Evolutionary conservation across 2,888 invertebrate species (phyloP).

Genomic region (Andrena bucephala): DNA sequence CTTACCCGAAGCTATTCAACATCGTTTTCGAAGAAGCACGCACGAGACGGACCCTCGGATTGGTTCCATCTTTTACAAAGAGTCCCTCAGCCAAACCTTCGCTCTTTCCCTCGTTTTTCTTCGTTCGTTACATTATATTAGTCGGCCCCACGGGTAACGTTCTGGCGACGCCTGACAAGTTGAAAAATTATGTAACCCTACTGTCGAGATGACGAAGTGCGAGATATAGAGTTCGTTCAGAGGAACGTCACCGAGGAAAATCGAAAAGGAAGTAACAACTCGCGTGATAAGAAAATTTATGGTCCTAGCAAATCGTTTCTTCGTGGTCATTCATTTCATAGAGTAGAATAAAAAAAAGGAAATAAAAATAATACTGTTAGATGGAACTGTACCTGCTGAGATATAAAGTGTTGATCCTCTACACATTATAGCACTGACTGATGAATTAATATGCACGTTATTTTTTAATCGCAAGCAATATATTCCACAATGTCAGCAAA

Average conservation of each 20-base stretch:
- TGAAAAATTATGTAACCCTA: constrained; percentile 60
- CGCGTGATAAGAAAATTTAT: neutral
- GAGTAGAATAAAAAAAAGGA: too few relatives aligned
- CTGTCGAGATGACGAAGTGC: constrained; percentile 2
- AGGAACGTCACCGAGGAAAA: neutral
- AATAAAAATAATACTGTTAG: too few relatives aligned
- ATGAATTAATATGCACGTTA: too few relatives aligned
- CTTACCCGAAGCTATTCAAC: constrained; percentile 74
- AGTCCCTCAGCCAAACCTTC: constrained; percentile 19
- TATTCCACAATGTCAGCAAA: too few relatives aligned
- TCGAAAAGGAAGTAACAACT: neutral
- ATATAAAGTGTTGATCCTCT: too few relatives aligned
- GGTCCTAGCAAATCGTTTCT: too few relatives aligned
- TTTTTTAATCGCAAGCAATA: too few relatives aligned
- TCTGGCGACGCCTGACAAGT: constrained; percentile 25
- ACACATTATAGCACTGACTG: too few relatives aligned
- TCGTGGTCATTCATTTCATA: too few relatives aligned
- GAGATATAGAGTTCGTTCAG: neutral
- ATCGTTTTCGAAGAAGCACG: constrained; percentile 68
- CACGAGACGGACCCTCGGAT: constrained; percentile 29
- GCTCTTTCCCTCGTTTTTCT: constrained; percentile 62
- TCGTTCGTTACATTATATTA: constrained; percentile 63
- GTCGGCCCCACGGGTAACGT: constrained; percentile 33
- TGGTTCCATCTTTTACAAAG: constrained; percentile 9
- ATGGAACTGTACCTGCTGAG: too few relatives aligned